Conservation (phyloP, 2,888 invertebrate genomes). For the Mimas tiliae region DNA sequence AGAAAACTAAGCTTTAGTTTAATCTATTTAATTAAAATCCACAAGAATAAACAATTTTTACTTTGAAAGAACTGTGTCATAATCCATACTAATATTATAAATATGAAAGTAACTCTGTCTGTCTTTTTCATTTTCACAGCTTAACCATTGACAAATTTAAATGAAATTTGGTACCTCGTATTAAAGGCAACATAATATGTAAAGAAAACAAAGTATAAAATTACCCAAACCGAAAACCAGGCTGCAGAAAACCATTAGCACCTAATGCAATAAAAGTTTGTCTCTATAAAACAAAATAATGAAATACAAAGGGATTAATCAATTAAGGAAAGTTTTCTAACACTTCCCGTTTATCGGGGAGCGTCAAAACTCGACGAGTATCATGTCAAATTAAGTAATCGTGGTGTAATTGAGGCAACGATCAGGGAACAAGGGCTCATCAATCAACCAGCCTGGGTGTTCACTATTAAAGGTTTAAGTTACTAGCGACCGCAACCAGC, state of each 20-base stretch:
- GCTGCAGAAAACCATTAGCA: not conserved
- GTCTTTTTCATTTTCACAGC: too few relatives aligned
- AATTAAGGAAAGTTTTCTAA: conserved; percentile 35
- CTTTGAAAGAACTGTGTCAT: too few relatives aligned
- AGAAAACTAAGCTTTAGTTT: conserved; percentile 27
- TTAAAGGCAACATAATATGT: too few relatives aligned
- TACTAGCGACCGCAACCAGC: not conserved
- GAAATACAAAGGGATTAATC: not conserved
- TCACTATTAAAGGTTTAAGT: not conserved
- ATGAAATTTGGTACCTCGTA: too few relatives aligned
- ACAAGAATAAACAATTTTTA: too few relatives aligned
- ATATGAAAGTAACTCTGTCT: too few relatives aligned
- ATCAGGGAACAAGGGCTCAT: conserved; percentile 77
- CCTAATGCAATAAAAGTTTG: not conserved
- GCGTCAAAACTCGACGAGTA: conserved; percentile 58
- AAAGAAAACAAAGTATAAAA: too few relatives aligned
- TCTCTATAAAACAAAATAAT: not conserved
- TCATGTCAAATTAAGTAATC: conserved; percentile 82
- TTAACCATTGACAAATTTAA: too few relatives aligned
- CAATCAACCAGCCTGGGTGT: conserved; percentile 68
- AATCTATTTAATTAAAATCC: conserved; percentile 11
- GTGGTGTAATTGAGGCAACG: conserved; percentile 74
- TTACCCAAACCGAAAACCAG: too few relatives aligned
- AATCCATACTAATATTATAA: too few relatives aligned
- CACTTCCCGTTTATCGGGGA: conserved; percentile 48